These are phyloP conservation scores for Palloptera scutellata DNA, from an alignment of 2,888 invertebrate genomes.

Conservation along the genomic window DNA sequence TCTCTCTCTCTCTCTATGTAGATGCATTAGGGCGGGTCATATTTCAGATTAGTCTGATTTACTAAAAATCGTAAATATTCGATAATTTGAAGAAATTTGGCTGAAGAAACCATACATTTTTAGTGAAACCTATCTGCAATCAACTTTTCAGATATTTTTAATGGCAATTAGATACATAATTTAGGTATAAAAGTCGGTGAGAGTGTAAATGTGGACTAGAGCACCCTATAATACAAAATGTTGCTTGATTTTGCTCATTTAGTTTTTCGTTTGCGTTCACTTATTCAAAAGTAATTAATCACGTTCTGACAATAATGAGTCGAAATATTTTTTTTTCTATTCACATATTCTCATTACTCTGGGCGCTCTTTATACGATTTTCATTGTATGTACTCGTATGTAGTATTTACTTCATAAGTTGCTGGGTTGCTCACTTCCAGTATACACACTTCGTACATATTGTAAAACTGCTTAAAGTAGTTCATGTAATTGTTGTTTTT, in stretches of 20 bases:
- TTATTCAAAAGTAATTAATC: constrained; percentile 48
- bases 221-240: background rate
- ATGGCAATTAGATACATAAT: no score
- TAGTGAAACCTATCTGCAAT: no score
- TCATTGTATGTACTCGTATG: background rate
- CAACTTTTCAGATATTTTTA: no score
- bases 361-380: background rate
- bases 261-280: background rate
- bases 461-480: background rate
- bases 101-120: no score
- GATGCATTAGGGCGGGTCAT: no score
- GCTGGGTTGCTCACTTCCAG: background rate
- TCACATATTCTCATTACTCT: background rate
- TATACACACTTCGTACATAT: background rate
- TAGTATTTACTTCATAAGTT: background rate
- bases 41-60: no score
- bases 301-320: constrained; percentile 51
- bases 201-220: no score
- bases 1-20: no score
- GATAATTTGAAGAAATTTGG: no score
- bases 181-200: no score
- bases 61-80: no score
- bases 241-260: background rate
- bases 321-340: constrained; percentile 33
- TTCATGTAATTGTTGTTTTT: constrained; percentile 7